Evolutionary conservation across 2,113 vertebrate genomes (phyloP).

Genomic region (Paratilapia polleni): DNA sequence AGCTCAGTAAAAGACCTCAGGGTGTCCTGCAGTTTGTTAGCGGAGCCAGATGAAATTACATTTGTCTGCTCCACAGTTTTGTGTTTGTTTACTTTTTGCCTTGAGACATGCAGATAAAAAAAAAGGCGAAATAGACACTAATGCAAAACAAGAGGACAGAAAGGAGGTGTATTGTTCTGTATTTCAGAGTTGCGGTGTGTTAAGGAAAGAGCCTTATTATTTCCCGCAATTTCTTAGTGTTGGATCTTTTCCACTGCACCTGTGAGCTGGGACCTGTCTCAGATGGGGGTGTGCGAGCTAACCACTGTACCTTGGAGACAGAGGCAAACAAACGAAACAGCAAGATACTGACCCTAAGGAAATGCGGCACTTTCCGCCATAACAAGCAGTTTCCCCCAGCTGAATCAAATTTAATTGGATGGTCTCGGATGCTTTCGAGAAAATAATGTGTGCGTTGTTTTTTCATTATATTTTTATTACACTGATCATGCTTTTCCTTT

Average conservation of each 20-base stretch:
- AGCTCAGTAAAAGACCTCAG: slow-evolving; percentile 61
- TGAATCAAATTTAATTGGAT: slow-evolving; percentile 74
- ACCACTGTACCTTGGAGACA: slow-evolving; percentile 74
- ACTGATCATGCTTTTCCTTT: not conserved
- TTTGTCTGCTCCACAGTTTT: slow-evolving; percentile 35
- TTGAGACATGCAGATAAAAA: not conserved
- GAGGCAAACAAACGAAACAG: slow-evolving; percentile 59
- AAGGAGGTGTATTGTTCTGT: not conserved
- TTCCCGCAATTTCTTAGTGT: slow-evolving; percentile 10
- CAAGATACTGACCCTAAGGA: slow-evolving; percentile 71
- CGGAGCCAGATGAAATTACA: slow-evolving; percentile 60
- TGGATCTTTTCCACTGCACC: slow-evolving; percentile 43
- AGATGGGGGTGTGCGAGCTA: slow-evolving; percentile 36
- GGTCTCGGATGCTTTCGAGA: slow-evolving; percentile 50
- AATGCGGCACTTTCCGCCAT: slow-evolving; percentile 44
- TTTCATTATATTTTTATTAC: slow-evolving; percentile 24
- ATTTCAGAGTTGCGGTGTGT: slow-evolving; percentile 8
- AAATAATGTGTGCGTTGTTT: not conserved
- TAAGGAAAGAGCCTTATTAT: slow-evolving; percentile 30
- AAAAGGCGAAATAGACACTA: not conserved
- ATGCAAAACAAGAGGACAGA: not conserved
- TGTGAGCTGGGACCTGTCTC: slow-evolving; percentile 68
- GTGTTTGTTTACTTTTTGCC: slow-evolving; percentile 42
- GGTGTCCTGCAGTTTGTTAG: slow-evolving; percentile 51
- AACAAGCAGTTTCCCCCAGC: slow-evolving; percentile 60